A percentile compares a stretch with the other conserved stretches of the same genome.
Conservation (phyloP, 2,888 invertebrate genomes). For the Troides helena region DNA sequence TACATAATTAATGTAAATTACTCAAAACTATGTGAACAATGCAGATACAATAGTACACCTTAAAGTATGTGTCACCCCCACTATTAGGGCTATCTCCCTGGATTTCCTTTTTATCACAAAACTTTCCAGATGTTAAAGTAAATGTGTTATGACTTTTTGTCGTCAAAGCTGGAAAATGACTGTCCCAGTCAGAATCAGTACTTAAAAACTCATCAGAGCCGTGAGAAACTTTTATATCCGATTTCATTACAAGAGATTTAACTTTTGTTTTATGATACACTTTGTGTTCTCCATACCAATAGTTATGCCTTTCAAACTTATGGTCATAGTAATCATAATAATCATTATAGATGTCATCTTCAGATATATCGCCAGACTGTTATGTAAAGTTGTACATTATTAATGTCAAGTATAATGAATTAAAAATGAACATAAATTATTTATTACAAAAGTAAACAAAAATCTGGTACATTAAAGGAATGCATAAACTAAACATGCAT, state of each 20-base stretch:
- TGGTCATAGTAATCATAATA: constrained; percentile 48
- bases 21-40: constrained; percentile 1
- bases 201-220: constrained; percentile 67
- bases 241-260: constrained; percentile 44
- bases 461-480: background rate
- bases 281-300: constrained; percentile 68
- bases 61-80: constrained; percentile 64
- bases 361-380: constrained; percentile 65
- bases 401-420: background rate
- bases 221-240: constrained; percentile 51
- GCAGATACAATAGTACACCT: constrained; percentile 46
- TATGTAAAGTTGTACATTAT: constrained; percentile 40
- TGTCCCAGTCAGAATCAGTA: constrained; percentile 71
- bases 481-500: background rate
- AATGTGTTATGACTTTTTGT: constrained; percentile 72
- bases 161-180: constrained; percentile 68
- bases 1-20: background rate
- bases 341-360: constrained; percentile 60
- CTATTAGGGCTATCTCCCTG: constrained; percentile 65
- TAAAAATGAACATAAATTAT: background rate
- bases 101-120: constrained; percentile 59
- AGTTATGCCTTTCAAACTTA: constrained; percentile 42
- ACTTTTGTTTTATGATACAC: constrained; percentile 67
- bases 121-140: constrained; percentile 63
- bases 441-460: background rate